A percentile compares a stretch with the other conserved stretches of the same genome.
Conservation (phyloP, 1,140 invertebrate species). For the Bombyx mori region DNA sequence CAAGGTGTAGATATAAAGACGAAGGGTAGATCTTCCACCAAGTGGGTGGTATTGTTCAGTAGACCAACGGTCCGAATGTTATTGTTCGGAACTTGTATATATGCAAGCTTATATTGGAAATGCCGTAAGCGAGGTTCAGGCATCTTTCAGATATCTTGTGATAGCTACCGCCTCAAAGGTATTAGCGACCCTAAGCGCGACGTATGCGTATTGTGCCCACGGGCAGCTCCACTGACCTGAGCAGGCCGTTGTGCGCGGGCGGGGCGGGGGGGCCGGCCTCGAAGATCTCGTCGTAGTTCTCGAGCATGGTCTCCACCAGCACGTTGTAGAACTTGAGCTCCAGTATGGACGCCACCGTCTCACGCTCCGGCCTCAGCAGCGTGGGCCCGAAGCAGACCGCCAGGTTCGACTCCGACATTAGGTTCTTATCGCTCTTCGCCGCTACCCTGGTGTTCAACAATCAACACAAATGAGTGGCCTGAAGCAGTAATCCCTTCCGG, state of each 20-base stretch:
- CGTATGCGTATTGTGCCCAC: neutral
- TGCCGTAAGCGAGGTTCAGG: no score
- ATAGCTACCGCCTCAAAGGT: no score
- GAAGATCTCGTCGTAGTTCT: conserved; percentile 89
- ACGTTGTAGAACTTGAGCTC: conserved; percentile 99
- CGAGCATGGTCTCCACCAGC: conserved; percentile 96
- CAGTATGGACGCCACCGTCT: conserved; percentile 97
- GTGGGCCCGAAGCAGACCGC: conserved; percentile 99
- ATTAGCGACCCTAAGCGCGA: no score
- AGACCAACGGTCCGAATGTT: no score
- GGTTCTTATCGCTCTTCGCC: conserved; percentile 88
- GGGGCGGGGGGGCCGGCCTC: conserved; percentile 25
- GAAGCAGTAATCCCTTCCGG: no score
- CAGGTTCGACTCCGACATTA: conserved; percentile 97
- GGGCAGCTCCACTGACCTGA: conserved; percentile 18
- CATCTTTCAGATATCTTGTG: no score
- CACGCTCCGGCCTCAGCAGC: conserved; percentile 92
- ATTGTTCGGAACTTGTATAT: no score
- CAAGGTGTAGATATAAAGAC: no score
- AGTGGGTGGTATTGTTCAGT: no score
- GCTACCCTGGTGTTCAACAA: conserved; percentile 84
- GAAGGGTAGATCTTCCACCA: no score
- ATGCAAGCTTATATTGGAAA: no score
- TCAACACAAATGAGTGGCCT: no score
- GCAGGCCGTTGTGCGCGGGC: conserved; percentile 21